A percentile compares a stretch with the other conserved stretches of the same genome.
Evolutionary conservation across 2,113 vertebrate species (phyloP).

Genomic region (Pagrus major): DNA sequence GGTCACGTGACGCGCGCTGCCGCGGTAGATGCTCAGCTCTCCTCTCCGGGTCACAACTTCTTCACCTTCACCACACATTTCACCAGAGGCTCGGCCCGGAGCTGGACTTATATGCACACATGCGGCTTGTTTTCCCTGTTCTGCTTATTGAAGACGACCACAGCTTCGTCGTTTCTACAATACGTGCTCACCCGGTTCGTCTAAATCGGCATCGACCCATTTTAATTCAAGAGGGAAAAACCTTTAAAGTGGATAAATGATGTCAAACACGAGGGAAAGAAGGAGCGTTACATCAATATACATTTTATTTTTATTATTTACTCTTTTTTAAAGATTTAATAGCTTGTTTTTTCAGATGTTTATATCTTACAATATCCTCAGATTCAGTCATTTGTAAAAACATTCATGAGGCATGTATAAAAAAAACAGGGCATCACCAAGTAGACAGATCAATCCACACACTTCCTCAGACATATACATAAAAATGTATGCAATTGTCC

Average conservation of each 20-base stretch:
- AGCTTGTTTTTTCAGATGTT: constrained; percentile 68
- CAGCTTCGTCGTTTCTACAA: no score
- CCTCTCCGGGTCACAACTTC: constrained; percentile 29
- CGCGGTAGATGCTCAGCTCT: constrained; percentile 63
- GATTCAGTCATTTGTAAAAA: constrained; percentile 85
- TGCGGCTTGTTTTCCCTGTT: neutral
- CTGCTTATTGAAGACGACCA: neutral
- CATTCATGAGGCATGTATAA: constrained; percentile 84
- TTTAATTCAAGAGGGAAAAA: neutral
- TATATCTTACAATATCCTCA: constrained; percentile 78
- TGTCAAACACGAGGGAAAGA: constrained; percentile 18
- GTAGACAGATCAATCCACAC: constrained; percentile 80
- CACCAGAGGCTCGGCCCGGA: fast-evolving
- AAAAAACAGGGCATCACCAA: constrained; percentile 80
- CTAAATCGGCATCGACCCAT: no score
- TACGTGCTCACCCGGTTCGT: no score
- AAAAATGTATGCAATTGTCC: constrained; percentile 79
- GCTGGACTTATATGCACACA: neutral
- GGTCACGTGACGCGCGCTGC: constrained; percentile 84
- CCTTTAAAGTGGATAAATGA: neutral
- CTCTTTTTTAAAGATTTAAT: constrained; percentile 79
- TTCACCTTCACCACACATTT: neutral
- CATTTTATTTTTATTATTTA: constrained; percentile 81
- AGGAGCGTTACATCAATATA: constrained; percentile 80
- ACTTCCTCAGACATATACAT: constrained; percentile 81